Base-by-base conservation (phyloP, 2,888 invertebrate genomes). In the Himalopsyche japonica region DNA sequence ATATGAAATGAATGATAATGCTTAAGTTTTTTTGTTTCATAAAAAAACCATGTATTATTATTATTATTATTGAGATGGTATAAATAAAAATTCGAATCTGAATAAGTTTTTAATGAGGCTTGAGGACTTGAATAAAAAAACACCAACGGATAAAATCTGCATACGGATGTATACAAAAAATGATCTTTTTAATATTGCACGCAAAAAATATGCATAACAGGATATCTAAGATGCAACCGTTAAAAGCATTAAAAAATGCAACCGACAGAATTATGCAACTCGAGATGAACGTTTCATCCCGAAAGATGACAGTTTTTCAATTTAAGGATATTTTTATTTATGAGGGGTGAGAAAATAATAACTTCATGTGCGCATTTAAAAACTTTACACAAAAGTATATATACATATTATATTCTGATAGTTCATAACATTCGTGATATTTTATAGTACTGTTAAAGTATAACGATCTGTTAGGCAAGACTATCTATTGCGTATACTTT, bases 191-290 rank as follows among this genome's bases (percentile, higher is more conserved):
- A 57, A 20, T 57, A 57, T 57, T 48, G 77, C 82, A 78, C 10
- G 49, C 34, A 77, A 34, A 82, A 82, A 82, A 82, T 82, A 70
- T 83, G 64, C 80, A 79, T 83, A 76, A 48, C 34, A 76, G 30
- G 43, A 47, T 76, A 80, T 83, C 80, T 32, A 47, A 48, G 83
- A 83, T 83, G 79, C 79, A 79, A 83, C 83, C 80, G 83, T 83
- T 83, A 80, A 83, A 79, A 82, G 49, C 32, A 82, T 57, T 27
- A n/a, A 82, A 82, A 82, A 83, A 79, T 18, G 37, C 80, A 76
- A 76, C 76, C 76, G 81, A 80, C 47, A 37, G 34, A 20, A 43
- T 24, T 76, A 78, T 49, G 81, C 34, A 78, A 79, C 37, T 32
- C 34, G 15, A 47, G 20, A 81, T 76, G 76, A 81, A 83, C 76